phyloP scores from a whole-genome alignment of 2,113 vertebrate species.

The Sorex araneus region DNA sequence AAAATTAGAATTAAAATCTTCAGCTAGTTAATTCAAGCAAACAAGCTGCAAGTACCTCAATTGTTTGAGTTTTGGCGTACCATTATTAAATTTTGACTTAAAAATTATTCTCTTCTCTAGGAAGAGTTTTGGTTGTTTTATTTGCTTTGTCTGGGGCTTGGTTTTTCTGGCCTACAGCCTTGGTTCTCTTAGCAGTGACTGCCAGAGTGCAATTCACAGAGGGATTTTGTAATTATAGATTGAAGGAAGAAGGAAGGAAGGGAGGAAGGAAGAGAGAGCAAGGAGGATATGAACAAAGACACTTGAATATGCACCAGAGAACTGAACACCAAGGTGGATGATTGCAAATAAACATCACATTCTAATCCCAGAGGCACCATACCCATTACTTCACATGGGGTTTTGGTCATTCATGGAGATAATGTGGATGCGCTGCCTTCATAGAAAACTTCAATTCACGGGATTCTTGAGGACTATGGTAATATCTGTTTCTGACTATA shows the following conservation, averaged over 20 bases:
- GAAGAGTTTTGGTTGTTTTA: constrained; percentile 54
- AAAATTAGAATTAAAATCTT: constrained; percentile 55
- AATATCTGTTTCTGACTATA: background rate
- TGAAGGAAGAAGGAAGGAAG: background rate
- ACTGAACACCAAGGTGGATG: background rate
- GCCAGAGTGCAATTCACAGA: constrained; percentile 26
- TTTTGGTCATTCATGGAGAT: constrained; percentile 9
- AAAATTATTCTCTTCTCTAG: constrained; percentile 72
- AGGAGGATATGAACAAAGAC: background rate
- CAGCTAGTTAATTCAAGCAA: constrained; percentile 66
- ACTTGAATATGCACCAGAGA: background rate
- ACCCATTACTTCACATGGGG: background rate
- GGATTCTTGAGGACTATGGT: background rate
- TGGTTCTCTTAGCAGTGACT: constrained; percentile 50
- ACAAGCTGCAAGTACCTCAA: constrained; percentile 64
- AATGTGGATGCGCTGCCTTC: background rate
- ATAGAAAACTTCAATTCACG: background rate
- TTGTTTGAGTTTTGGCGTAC: constrained; percentile 67
- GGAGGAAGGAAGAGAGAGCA: background rate
- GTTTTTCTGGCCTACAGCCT: constrained; percentile 63
- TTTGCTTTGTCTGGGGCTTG: constrained; percentile 55
- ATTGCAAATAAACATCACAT: background rate
- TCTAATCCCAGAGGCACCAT: too few relatives aligned
- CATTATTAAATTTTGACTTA: constrained; percentile 61
- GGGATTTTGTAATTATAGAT: constrained; percentile 47